Conservation (phyloP, 2,888 invertebrate species). For the Harmothoe impar region DNA sequence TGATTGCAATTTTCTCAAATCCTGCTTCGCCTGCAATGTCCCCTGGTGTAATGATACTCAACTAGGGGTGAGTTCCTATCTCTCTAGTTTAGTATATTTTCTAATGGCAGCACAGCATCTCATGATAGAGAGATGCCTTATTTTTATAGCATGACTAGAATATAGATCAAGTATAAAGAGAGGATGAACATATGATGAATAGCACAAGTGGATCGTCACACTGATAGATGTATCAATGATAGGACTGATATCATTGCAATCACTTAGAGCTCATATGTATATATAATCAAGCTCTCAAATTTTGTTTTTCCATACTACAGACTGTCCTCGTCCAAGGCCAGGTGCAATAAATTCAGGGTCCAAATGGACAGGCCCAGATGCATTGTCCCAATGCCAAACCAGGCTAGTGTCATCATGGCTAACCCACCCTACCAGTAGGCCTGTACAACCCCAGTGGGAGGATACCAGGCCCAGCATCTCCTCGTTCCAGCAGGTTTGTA, state of each 20-base stretch:
- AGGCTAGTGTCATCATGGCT: not conserved
- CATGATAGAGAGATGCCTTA: too few relatives aligned
- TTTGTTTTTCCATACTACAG: not conserved
- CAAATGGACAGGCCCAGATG: conserved; percentile 1
- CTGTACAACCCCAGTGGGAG: too few relatives aligned
- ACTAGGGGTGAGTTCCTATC: not conserved
- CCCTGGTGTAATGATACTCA: not conserved
- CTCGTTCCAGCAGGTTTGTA: not conserved
- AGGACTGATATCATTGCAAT: too few relatives aligned
- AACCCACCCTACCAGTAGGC: not conserved
- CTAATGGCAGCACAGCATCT: too few relatives aligned
- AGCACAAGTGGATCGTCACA: too few relatives aligned
- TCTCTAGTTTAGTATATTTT: too few relatives aligned
- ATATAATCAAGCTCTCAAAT: too few relatives aligned
- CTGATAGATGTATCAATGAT: too few relatives aligned
- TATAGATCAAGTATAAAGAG: too few relatives aligned
- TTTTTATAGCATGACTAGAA: too few relatives aligned
- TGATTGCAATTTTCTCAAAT: not conserved
- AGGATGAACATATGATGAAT: too few relatives aligned
- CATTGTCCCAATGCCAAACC: not conserved
- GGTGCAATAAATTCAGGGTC: not conserved
- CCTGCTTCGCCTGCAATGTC: conserved; percentile 2
- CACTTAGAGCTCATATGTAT: too few relatives aligned
- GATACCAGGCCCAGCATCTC: not conserved
- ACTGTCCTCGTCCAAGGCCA: not conserved